These are phyloP conservation scores for Calliopsis andreniformis DNA, from an alignment of 1,140 invertebrate species.

Conservation along the genomic window DNA sequence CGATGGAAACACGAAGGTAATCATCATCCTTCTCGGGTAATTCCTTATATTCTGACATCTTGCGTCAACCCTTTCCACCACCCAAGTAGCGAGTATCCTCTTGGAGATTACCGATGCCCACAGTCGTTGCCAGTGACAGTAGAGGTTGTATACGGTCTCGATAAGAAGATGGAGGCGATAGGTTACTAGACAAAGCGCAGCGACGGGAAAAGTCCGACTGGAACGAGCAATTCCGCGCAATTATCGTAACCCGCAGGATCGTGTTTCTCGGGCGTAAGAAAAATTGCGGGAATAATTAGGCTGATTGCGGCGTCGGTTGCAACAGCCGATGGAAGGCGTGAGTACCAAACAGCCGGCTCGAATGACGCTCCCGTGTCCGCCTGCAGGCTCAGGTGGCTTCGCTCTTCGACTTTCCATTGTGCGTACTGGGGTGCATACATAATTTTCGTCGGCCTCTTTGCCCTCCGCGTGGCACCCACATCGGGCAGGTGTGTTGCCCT, in stretches of 20 bases:
- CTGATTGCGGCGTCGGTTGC: constrained; percentile 19
- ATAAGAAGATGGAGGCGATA: too few relatives aligned
- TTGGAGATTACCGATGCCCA: background rate
- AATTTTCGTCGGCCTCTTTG: constrained; percentile 68
- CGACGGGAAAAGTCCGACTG: background rate
- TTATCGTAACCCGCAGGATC: constrained; percentile 29
- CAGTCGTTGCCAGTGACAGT: too few relatives aligned
- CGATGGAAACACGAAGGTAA: too few relatives aligned
- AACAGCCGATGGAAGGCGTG: constrained; percentile 29
- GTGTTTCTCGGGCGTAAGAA: constrained; percentile 21
- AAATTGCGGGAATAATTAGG: constrained; percentile 59
- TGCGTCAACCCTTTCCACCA: too few relatives aligned
- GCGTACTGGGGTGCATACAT: constrained; percentile 76
- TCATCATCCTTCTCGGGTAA: too few relatives aligned
- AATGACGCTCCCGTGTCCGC: constrained; percentile 57
- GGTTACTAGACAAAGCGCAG: too few relatives aligned
- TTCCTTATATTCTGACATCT: too few relatives aligned
- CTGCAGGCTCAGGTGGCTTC: constrained; percentile 73
- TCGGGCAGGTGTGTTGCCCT: constrained; percentile 71
- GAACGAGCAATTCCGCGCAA: constrained; percentile 3
- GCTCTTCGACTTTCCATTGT: constrained; percentile 61
- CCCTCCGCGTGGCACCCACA: constrained; percentile 68
- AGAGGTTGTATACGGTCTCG: too few relatives aligned
- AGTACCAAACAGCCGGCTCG: constrained; percentile 65
- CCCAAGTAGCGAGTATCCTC: too few relatives aligned